Conservation (phyloP, 2,797 vertebrate species). For the Tolypeutes matacus region DNA sequence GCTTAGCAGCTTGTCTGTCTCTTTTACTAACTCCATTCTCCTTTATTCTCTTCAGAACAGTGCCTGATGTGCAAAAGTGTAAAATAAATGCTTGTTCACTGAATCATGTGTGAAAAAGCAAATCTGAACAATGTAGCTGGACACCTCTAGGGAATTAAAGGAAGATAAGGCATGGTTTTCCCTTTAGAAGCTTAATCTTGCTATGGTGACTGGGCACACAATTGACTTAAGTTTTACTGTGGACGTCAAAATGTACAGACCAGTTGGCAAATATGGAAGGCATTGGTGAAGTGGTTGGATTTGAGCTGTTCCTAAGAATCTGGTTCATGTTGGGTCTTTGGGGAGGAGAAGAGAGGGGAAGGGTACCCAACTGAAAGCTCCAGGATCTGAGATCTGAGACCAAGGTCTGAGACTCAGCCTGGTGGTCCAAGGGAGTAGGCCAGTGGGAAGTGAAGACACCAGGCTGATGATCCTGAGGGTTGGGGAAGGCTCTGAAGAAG, state of each 20-base stretch:
- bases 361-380: background rate
- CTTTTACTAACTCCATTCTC: too few relatives aligned
- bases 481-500: background rate
- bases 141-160: background rate
- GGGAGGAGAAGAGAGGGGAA: background rate
- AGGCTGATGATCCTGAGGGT: background rate
- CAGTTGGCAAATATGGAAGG: background rate
- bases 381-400: background rate
- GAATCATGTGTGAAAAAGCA: too few relatives aligned
- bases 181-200: background rate
- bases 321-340: background rate
- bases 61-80: too few relatives aligned
- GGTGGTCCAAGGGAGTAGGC: background rate
- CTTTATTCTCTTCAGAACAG: too few relatives aligned
- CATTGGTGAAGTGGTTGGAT: background rate
- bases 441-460: too few relatives aligned
- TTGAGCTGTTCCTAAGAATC: background rate
- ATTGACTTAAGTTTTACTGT: background rate
- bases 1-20: rapidly evolving
- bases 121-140: background rate
- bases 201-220: background rate
- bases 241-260: background rate
- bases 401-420: background rate
- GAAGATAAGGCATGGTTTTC: too few relatives aligned
- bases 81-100: too few relatives aligned